phyloP scores from a whole-genome alignment of 2,888 invertebrate species.

The Blomia tropicalis region DNA sequence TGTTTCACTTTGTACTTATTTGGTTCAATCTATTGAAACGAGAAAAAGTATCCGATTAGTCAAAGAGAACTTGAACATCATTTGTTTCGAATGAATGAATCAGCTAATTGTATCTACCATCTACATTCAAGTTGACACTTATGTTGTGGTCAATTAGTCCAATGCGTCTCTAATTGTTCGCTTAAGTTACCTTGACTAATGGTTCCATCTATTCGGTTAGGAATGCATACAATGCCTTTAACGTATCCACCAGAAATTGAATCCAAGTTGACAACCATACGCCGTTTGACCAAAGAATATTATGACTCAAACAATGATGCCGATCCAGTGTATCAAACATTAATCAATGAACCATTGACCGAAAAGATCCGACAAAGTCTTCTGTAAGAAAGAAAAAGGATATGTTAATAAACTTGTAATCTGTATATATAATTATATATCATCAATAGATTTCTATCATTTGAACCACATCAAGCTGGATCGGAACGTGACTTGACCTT shows the following conservation, averaged over 20 bases:
- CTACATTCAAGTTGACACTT: too few relatives aligned
- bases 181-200: too few relatives aligned
- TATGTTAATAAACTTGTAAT: background rate
- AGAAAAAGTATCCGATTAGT: too few relatives aligned
- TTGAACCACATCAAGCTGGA: constrained; percentile 22
- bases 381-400: background rate
- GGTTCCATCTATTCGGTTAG: too few relatives aligned
- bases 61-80: too few relatives aligned
- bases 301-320: background rate
- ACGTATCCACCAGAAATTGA: constrained; percentile 5
- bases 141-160: too few relatives aligned
- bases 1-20: too few relatives aligned
- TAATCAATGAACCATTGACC: background rate
- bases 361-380: background rate
- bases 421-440: background rate
- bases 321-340: constrained; percentile 2
- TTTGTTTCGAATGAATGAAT: too few relatives aligned
- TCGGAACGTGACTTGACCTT: constrained; percentile 18
- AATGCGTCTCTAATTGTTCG: too few relatives aligned
- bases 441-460: constrained; percentile 17
- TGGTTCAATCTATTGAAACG: too few relatives aligned
- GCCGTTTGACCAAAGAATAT: constrained; percentile 2
- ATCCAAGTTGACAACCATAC: background rate
- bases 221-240: constrained; percentile 4
- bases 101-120: too few relatives aligned